Conservation (phyloP, 2,113 vertebrate genomes). For the Plecotus auritus region DNA sequence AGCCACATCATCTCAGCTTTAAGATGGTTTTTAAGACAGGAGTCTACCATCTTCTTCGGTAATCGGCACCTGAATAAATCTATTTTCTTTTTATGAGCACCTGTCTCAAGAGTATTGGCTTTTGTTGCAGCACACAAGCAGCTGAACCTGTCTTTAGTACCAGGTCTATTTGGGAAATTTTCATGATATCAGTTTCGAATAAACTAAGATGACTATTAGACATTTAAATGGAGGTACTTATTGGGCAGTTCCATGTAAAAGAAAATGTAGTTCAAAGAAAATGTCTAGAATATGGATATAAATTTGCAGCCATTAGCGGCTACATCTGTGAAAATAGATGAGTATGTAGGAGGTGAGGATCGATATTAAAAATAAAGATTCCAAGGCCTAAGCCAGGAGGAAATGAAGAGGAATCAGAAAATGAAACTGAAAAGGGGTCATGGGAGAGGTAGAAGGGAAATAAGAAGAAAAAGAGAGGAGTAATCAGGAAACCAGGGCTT, state of each 20-base stretch:
- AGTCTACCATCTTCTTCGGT: background rate
- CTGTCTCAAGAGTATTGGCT: background rate
- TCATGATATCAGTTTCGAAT: background rate
- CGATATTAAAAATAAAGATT: background rate
- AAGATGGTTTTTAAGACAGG: background rate
- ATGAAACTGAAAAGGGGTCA: background rate
- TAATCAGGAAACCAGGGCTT: background rate
- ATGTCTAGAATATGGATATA: background rate
- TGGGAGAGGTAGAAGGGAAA: background rate
- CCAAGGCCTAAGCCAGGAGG: background rate
- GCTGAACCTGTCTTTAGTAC: background rate
- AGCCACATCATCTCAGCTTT: too few species aligned
- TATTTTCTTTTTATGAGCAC: background rate
- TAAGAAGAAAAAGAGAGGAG: background rate
- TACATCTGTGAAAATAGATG: background rate
- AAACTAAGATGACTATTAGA: background rate
- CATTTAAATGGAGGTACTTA: background rate
- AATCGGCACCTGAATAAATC: background rate
- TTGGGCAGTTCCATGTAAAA: background rate
- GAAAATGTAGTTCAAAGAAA: background rate
- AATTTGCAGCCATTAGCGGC: background rate
- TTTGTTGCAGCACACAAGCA: background rate
- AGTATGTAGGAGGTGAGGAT: background rate
- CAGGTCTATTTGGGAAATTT: background rate
- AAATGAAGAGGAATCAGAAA: background rate